Percentiles rank a stretch among this genome's conserved stretches.
These are phyloP conservation scores for Liolophura sinensis DNA, from an alignment of 1,140 invertebrate genomes.

Conservation along the genomic window DNA sequence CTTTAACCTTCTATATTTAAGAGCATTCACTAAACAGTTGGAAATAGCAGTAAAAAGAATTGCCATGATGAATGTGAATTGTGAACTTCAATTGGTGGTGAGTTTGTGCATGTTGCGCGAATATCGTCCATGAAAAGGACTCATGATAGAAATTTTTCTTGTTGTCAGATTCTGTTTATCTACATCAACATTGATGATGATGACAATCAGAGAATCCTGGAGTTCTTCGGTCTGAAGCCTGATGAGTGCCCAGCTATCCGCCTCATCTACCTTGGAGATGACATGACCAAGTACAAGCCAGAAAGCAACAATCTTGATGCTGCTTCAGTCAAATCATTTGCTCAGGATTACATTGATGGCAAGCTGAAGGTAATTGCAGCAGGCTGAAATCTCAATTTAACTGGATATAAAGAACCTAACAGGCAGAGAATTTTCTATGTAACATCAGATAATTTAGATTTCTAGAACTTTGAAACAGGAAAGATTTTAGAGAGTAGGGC, in stretches of 20 bases:
- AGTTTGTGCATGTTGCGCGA: neutral
- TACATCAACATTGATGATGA: conserved; percentile 93
- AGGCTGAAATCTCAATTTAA: neutral
- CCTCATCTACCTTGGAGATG: conserved; percentile 92
- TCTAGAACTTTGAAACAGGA: no score
- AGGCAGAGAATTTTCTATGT: neutral
- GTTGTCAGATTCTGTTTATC: conserved; percentile 81
- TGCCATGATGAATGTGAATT: no score
- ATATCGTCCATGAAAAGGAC: no score
- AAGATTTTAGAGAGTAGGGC: no score
- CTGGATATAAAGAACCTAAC: neutral
- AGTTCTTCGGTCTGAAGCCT: conserved; percentile 98
- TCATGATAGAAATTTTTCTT: neutral
- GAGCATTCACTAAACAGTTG: no score
- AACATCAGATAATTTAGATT: neutral
- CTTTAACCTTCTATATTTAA: no score
- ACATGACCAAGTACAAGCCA: conserved; percentile 99
- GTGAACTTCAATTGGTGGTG: neutral
- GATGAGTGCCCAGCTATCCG: conserved; percentile 90
- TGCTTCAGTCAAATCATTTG: conserved; percentile 81
- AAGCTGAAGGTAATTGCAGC: conserved; percentile 74
- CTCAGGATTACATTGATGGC: conserved; percentile 85
- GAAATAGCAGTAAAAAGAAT: no score
- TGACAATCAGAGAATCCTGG: conserved; percentile 95
- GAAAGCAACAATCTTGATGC: conserved; percentile 74